Evolutionary conservation across 2,888 invertebrate genomes (phyloP), one percentile per base, ranked within the genome.

Genomic region (Ypsolopha sequella): DNA sequence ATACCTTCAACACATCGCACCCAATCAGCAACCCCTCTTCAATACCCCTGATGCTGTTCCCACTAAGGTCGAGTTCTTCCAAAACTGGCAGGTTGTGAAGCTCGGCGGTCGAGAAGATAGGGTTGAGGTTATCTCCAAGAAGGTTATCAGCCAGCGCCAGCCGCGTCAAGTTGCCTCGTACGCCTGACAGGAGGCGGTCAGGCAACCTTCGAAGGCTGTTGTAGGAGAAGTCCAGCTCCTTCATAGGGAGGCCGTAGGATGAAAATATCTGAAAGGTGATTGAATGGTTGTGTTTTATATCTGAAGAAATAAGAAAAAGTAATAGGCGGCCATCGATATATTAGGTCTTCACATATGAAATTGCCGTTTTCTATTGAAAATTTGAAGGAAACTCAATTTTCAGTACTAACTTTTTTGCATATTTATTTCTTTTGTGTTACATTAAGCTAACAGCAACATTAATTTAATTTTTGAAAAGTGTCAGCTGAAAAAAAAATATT

Each of bases 1-100:
- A 70, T 69, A 92, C 93, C 88, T 91, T 89, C 8, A 96, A 84
- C 58, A 92, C 90, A 51, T 89, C 87, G 65, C 96, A 95, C 2
- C 95, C 95, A 76, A 95, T 94, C 34, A 96, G 87, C 50, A 96
- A 90, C 0, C 95, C 95, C 65, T 95, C 95, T 66, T 96, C 96
- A 51, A 97, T 87, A 0, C 93, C 93, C 64, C 93, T 90, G 51
- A 97, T 92, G 54, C 89, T 90, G 67, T 97, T 97, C 7, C 92
- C 92, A 51, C 93, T 92, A 44, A 97, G 81, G 70, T 96, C 95
- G 52, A 97, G 76, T 39, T 93, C 77, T 64, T 91, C 89, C 51
- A 96, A 80, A 54, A 91, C 90, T 4, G 89, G 89, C 55, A 96
- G 77, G 11, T 92, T 91, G 60, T 94, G 93, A 55, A 96, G 91